phyloP scores from a whole-genome alignment of 2,113 vertebrate genomes.

The Gavialis gangeticus region DNA sequence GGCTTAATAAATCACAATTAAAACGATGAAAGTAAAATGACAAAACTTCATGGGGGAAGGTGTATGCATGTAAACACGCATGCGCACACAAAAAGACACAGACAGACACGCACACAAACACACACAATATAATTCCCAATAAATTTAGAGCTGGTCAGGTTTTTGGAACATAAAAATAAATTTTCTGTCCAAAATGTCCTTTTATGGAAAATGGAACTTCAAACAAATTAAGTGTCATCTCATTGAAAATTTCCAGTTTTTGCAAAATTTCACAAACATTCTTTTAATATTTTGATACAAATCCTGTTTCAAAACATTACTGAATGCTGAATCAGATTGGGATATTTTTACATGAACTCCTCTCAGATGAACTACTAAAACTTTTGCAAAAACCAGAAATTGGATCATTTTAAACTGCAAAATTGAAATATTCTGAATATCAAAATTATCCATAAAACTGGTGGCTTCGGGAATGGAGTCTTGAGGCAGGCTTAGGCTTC shows the following conservation, averaged over 20 bases:
- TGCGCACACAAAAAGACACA: too few relatives aligned
- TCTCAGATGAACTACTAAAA: background rate
- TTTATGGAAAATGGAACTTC: conserved; percentile 45
- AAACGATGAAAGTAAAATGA: fast-evolving
- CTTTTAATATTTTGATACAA: conserved; percentile 51
- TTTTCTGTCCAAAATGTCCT: background rate
- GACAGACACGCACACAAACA: too few relatives aligned
- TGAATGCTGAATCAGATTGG: conserved; percentile 56
- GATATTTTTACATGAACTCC: conserved; percentile 26
- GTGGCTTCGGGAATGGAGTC: too few relatives aligned
- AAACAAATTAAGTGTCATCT: conserved; percentile 64
- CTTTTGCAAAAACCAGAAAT: background rate
- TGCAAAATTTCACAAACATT: conserved; percentile 5
- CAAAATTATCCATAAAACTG: conserved; percentile 23
- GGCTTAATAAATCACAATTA: background rate
- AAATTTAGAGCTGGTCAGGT: background rate
- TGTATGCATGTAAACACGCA: too few relatives aligned
- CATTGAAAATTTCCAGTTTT: conserved; percentile 55
- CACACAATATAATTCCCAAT: background rate
- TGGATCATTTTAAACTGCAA: conserved; percentile 36
- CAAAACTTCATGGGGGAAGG: background rate
- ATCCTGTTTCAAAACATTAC: conserved; percentile 62
- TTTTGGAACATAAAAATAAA: background rate
- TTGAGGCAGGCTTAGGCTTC: too few relatives aligned
- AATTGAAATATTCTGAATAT: conserved; percentile 46